Evolutionary conservation across 53 echinoderm and acorn worm species (phyloP).

Genomic region (Mesocentrotus franciscanus): DNA sequence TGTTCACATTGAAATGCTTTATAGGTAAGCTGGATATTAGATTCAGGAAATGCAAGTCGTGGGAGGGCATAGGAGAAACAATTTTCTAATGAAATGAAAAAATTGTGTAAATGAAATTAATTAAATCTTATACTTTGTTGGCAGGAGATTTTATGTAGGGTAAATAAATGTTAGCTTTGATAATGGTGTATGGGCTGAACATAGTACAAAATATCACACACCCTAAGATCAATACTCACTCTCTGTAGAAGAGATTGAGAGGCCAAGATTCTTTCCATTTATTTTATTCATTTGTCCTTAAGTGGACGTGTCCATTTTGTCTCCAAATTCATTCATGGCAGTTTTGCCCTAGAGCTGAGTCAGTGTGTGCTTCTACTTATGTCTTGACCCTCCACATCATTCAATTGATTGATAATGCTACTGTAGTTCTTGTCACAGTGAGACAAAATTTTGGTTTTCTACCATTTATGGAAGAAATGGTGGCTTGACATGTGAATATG

Average conservation of each 20-base stretch:
- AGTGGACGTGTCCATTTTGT: constrained; percentile 26
- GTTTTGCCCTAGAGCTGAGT: neutral
- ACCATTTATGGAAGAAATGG: neutral
- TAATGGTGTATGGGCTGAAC: neutral
- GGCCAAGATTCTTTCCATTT: neutral
- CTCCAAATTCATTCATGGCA: neutral
- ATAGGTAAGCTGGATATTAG: neutral
- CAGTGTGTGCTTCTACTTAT: neutral
- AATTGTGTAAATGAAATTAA: neutral
- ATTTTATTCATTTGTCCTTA: constrained; percentile 27
- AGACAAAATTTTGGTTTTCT: neutral
- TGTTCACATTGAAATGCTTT: constrained; percentile 3
- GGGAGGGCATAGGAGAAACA: neutral
- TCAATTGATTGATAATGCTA: neutral
- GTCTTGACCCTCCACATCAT: constrained; percentile 8
- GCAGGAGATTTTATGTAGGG: neutral
- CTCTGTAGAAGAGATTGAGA: neutral
- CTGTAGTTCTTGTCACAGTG: neutral
- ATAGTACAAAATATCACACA: neutral
- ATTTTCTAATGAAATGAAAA: neutral
- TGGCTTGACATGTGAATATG: neutral
- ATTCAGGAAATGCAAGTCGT: constrained; percentile 29
- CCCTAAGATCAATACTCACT: neutral
- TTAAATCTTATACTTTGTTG: neutral
- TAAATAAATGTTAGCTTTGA: neutral